Evolutionary conservation across 2,113 vertebrate genomes (phyloP), one percentile per base, ranked within the genome.

Genomic region (Dolichallabes microphthalmus): DNA sequence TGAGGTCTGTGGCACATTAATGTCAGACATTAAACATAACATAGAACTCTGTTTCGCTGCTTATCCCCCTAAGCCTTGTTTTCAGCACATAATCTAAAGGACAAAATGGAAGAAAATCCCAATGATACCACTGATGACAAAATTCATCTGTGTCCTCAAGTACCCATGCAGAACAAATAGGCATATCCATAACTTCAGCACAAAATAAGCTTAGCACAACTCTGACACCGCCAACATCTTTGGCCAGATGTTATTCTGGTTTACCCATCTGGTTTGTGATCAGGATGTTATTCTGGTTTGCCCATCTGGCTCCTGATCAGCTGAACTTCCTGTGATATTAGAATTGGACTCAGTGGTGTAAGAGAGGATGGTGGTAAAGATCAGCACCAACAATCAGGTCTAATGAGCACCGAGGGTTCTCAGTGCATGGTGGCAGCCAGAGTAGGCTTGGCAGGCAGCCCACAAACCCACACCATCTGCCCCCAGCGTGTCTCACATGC

Each of bases 381-480:
- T 81, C 85, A 84, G 64, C 82, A 85, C 82, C 83, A 80, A 78
- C 58, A 78, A 55, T 58, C 57, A 35, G 52, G 45, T 55, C 53
- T 86, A 88, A 86, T 86, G 85, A 86, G 82, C 81, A 84, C 39
- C 22, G 27, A 84, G 27, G 82, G 12, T 64, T 39, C 55, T 60
- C 58, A 60, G 60, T 50, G 55, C 69, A 77, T 22, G 61, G 55
- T 84, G 85, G 71, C 78, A 86, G 85, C 71, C 69, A 78, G 87
- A 84, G 82, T 71, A 73, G 22, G 66, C 82, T 88, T 88, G 85
- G 87, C 75, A 73, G 20, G 69, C 69, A 20, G 58, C 76, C 81
- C 60, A 63, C 68, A 55, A 85, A 68, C 81, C 52, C 52, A 74
- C 63, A 25, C 73, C 39, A 55, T 82, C 82, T 55, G 30, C 78